Base-by-base conservation (phyloP, 2,797 vertebrate genomes). In the Oryzias sinensis region DNA sequence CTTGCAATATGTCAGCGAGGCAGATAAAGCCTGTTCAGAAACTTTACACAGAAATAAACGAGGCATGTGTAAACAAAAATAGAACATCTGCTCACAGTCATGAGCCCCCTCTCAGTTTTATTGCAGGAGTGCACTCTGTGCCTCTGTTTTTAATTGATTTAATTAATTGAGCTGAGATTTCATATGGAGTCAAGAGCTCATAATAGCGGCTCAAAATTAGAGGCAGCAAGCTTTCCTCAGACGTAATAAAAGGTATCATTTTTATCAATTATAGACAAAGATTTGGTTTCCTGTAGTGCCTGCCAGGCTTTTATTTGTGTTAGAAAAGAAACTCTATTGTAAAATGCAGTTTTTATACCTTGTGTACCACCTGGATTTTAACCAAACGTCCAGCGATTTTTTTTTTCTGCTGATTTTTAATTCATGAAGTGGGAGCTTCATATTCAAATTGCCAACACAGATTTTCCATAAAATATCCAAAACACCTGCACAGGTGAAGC, bases 131-230 rank as follows among this genome's bases (percentile, higher is more conserved):
- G 68, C 72, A 68, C 61, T 65, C 76, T 53, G 60, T 65, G 70
- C 64, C 63, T 78, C 70, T 55, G 11, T n/a, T 70, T 81, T 77
- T 77, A 81, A 86, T 80, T 85, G 68, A 81, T 84, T 85, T 67
- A 77, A 84, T 88, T 80, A 84, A 76, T 83, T 84, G 65, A 72
- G 72, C 54, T 53, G 63, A 77, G 75, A 78, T 80, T 84, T 83
- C 78, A 73, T 76, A 76, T 59, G 49, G 77, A 82, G 80, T 81
- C 71, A 76, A 76, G 72, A 79, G 72, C 70, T 75, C 73, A 80
- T 86, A 78, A 79, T 80, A 51, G 67, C 54, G 65, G 47, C 59
- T 76, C 78, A 56, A 72, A 83, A 82, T 84, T 71, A 83, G 51
- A 81, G 63, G 69, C 68, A 74, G 70, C 51, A 56, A 67, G 51